Conservation (phyloP, 2,113 vertebrate genomes). For the Vulpes lagopus region DNA sequence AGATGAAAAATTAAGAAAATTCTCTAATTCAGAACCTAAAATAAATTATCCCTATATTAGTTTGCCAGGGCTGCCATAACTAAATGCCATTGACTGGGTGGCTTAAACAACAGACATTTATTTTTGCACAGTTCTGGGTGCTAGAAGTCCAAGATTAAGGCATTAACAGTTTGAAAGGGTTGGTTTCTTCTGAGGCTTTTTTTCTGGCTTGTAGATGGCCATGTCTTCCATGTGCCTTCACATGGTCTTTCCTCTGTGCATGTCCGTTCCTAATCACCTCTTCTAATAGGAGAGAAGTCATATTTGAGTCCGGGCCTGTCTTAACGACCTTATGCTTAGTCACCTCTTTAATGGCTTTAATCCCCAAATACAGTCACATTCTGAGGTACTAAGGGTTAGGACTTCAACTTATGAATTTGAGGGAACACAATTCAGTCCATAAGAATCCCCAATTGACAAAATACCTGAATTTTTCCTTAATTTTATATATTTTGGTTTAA, state of each 20-base stretch:
- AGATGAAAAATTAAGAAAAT: conserved; percentile 26
- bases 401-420: neutral
- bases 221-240: neutral
- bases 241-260: neutral
- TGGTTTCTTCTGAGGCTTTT: neutral
- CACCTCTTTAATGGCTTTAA: neutral
- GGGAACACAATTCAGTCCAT: neutral
- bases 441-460: neutral
- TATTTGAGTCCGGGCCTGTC: neutral
- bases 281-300: neutral
- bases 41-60: neutral
- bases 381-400: neutral
- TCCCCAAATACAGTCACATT: neutral
- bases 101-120: neutral
- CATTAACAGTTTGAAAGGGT: neutral
- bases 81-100: neutral
- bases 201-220: neutral
- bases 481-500: neutral
- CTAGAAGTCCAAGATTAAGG: neutral
- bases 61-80: neutral
- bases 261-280: neutral
- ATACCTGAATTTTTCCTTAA: neutral
- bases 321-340: neutral
- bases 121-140: neutral
- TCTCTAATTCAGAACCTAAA: neutral